Evolutionary conservation across 2,888 invertebrate genomes (phyloP), one percentile per base, ranked within the genome.

Genomic region (Frankliniella intonsa): DNA sequence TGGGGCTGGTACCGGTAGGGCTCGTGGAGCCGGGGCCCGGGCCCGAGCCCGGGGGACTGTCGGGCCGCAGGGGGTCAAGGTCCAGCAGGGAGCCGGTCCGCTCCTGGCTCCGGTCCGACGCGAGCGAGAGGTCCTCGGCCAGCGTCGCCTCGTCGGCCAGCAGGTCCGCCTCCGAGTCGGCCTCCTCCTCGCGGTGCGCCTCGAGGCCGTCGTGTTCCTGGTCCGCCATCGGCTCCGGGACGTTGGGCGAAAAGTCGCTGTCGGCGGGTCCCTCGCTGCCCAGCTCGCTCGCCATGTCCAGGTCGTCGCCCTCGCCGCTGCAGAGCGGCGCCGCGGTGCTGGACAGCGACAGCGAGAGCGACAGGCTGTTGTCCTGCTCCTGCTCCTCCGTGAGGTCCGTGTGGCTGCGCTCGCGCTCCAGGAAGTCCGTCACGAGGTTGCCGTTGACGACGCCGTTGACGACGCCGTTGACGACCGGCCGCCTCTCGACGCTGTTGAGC

Each of bases 391-490:
- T 50, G n/a, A 82, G 51, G n/a, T 81, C 81, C 14, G 82, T 81
- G 80, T 83, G 83, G 65, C 82, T 80, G n/a, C 83, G 65, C 80
- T 84, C 84, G 69, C 80, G 82, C n/a, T 82, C 50, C n/a, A 83
- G 82, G 76, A 83, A 83, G 51, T 82, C 81, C 82, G 83, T 83
- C 81, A 82, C 82, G 14, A 83, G 82, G 82, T 82, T 82, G 25
- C 82, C 82, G 50, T 83, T 82, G 50, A 83, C 81, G n/a, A 81
- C 83, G 79, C 84, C 80, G 69, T 83, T 84, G 27, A 82, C 83
- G 55, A 83, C 82, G 55, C 83, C 81, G 69, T 69, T 69, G n/a
- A 22, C 69, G 22, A 5, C 22, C 10, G 69, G 69, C 69, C 25
- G 69, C 22, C 69, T n/a, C 69, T 76, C 69, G 22, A 76, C 69